Conservation (phyloP, 1,140 invertebrate species). For the Maconellicoccus hirsutus region DNA sequence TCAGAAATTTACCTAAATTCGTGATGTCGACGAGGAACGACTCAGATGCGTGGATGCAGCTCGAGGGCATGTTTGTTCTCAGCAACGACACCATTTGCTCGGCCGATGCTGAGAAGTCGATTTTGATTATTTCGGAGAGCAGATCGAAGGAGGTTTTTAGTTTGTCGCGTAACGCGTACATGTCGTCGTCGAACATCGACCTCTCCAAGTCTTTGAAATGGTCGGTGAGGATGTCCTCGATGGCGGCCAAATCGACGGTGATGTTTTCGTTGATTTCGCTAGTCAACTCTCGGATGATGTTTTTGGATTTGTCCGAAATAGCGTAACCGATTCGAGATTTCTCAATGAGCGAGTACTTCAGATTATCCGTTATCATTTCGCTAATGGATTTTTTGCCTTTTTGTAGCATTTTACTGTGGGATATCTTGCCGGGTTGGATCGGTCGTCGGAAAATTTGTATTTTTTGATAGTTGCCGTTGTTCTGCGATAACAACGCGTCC, state of each 20-base stretch:
- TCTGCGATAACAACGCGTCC: slow-evolving; percentile 22
- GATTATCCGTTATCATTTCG: background rate
- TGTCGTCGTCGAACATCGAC: background rate
- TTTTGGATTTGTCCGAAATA: slow-evolving; percentile 24
- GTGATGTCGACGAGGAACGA: background rate
- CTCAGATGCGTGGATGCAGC: background rate
- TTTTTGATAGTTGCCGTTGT: background rate
- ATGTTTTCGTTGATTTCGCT: background rate
- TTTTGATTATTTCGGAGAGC: background rate
- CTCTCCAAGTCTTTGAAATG: background rate
- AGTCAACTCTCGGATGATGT: background rate
- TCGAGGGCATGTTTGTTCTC: background rate
- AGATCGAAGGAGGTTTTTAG: background rate
- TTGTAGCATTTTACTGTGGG: background rate
- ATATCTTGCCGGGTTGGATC: slow-evolving; percentile 21
- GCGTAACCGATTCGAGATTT: slow-evolving; percentile 25
- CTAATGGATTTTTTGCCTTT: slow-evolving; percentile 7
- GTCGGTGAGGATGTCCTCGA: background rate
- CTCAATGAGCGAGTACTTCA: background rate
- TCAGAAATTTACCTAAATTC: background rate
- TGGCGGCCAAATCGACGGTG: background rate
- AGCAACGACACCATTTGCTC: background rate
- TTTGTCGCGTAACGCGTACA: background rate
- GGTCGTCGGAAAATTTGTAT: slow-evolving; percentile 23
- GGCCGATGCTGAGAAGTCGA: background rate